phyloP scores from a whole-genome alignment of 2,888 invertebrate species.

The Tinea semifulvella region DNA sequence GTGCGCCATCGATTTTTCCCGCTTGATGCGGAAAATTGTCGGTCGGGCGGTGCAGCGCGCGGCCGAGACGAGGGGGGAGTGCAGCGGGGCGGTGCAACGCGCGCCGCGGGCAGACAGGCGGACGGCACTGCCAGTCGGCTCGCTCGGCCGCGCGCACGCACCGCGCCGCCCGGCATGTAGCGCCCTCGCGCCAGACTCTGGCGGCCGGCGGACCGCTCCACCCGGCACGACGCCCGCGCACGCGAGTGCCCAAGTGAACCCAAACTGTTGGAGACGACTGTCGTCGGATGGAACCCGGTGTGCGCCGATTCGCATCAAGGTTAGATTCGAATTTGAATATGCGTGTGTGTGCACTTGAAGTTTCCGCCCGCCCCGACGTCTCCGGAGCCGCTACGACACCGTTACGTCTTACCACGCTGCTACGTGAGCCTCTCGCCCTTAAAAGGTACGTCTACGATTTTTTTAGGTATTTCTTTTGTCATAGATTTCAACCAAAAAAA shows the following conservation, averaged over 20 bases:
- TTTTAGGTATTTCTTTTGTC: too few species aligned
- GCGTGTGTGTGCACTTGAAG: conserved; percentile 55
- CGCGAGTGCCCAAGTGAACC: conserved; percentile 31
- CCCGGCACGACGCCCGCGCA: conserved; percentile 48
- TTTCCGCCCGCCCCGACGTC: conserved; percentile 23
- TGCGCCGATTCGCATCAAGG: conserved; percentile 66
- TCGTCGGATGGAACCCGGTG: conserved; percentile 65
- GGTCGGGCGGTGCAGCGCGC: conserved; percentile 56
- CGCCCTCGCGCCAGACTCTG: conserved; percentile 26
- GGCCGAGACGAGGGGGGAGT: conserved; percentile 46
- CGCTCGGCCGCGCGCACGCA: conserved; percentile 63
- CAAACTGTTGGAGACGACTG: conserved; percentile 37
- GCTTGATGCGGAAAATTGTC: conserved; percentile 66
- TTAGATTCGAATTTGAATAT: conserved; percentile 60
- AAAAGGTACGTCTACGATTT: too few species aligned
- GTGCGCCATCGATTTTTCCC: conserved; percentile 68
- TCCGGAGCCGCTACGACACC: conserved; percentile 5
- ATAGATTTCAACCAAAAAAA: too few species aligned
- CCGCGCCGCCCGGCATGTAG: conserved; percentile 46
- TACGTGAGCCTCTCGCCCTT: conserved; percentile 10
- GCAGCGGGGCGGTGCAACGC: conserved; percentile 65
- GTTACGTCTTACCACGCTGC: conserved; percentile 5
- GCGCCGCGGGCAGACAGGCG: conserved; percentile 64
- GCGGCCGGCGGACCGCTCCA: conserved; percentile 28
- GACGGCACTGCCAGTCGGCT: conserved; percentile 66